phyloP scores from a whole-genome alignment of 2,797 vertebrate species.

The Todus mexicanus region DNA sequence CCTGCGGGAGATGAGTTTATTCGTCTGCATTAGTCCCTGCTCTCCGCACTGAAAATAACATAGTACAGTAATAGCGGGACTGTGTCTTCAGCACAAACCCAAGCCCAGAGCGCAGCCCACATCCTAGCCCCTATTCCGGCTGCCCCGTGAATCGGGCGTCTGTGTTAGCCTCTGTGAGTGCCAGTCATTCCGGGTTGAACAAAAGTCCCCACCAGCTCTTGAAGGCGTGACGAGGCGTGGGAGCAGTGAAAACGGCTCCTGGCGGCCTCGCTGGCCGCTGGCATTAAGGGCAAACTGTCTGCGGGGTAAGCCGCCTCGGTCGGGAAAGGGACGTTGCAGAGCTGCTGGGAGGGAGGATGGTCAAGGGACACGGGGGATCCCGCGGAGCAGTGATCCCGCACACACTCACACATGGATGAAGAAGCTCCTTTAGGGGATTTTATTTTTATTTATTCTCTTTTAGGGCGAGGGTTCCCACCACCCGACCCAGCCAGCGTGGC shows the following conservation, averaged over 20 bases:
- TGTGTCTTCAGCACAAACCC: neutral
- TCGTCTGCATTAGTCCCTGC: neutral
- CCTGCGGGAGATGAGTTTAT: neutral
- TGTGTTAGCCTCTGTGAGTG: neutral
- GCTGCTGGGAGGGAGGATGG: neutral
- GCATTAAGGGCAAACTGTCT: neutral
- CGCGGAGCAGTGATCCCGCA: neutral
- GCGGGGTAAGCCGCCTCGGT: neutral
- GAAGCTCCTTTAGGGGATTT: neutral
- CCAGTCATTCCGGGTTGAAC: neutral
- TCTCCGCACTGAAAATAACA: neutral
- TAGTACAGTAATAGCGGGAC: neutral
- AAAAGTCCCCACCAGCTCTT: neutral
- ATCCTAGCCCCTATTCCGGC: neutral
- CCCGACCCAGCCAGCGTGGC: neutral
- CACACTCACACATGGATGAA: no score
- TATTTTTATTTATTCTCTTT: neutral
- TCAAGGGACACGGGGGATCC: neutral
- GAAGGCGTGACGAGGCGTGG: neutral
- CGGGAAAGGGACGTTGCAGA: neutral
- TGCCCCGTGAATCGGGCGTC: constrained; percentile 20
- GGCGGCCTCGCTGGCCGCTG: neutral
- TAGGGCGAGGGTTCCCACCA: neutral
- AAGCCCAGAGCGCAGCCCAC: neutral
- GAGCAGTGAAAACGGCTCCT: neutral